Base-by-base conservation (phyloP, 2,888 invertebrate species). In the Netelia melanura region DNA sequence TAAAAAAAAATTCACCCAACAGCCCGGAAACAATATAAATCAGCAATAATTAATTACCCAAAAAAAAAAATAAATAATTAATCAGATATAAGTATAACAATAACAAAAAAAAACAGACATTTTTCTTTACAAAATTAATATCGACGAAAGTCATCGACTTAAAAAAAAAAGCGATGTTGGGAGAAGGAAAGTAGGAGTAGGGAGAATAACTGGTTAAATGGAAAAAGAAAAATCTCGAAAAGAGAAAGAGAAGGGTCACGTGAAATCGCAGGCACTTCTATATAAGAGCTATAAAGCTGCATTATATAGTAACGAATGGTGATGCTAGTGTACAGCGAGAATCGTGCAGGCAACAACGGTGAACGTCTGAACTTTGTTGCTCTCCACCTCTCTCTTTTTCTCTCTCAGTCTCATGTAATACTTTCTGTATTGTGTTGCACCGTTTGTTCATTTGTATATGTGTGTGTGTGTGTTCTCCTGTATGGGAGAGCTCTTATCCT, bases 291-390 rank as follows among this genome's bases (percentile, higher is more conserved):
- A 43, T 76, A 70, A 70, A 82, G 77, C 72, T 80, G 71, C 52
- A 77, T 75, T 78, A 79, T 81, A 76, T 84, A 65, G 62, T 58
- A 71, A 43, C 74, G 76, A 64, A 43, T 30, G 71, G 43, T 54
- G 68, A 54, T 76, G 71, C 38, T 75, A 65, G 84, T 79, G 75
- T 70, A 65, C 81, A 76, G 74, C 81, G 83, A 85, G 86, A 89
- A 90, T 90, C 87, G 87, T 87, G 87, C 86, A 84, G 86, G 87
- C 86, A 87, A 83, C 84, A 78, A 87, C 87, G 90, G 91, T 92
- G 91, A 91, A 91, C 90, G 92, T 89, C 89, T 91, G 91, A 92
- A 92, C 91, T 92, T 91, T 90, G 90, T 90, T 91, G 86, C 86
- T 80, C 61, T 68, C 78, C 14, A 64, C 54, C 72, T 65, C 80